Base-by-base conservation (phyloP, 1,140 invertebrate genomes). In the Alviniconcha marisindica region DNA sequence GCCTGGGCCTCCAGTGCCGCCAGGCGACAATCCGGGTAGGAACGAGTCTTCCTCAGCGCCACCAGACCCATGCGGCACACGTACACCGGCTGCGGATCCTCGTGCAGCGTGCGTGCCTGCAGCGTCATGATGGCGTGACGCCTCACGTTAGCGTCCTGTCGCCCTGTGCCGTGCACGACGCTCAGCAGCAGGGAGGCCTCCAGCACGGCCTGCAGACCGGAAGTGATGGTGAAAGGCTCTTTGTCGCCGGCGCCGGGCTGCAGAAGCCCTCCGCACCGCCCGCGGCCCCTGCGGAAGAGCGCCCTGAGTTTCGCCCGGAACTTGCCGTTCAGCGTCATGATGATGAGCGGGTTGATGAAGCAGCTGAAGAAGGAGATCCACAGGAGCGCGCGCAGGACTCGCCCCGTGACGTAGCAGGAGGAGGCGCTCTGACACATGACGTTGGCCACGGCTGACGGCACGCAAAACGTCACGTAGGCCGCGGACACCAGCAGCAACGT, bases 351-450 rank as follows among this genome's bases (percentile, higher is more conserved):
- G 56, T 87, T 87, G 79, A 87, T 40, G 73, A 82, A 51, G 54
- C 84, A 77, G 77, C 83, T 82, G 7, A 84, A 73, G 74, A 86
- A 86, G 18, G 87, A 87, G 48, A 87, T n/a, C 87, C 84, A 87
- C n/a, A 83, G 15, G 12, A 80, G 56, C 1, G 77, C 38, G 1
- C 83, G 74, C 51, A 87, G 77, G 7, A 81, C 42, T 1, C 28
- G 7, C 24, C 31, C 10, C 2, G 82, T 71, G 28, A 83, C 33
- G n/a, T 14, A 12, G 24, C 38, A 44, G 15, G 14, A 33, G 18
- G 4, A 38, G 2, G 42, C 2, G 10, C 44, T 28, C 56, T 82
- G 79, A 42, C 79, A 60, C 33, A 81, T 31, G 36, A 84, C 77
- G 48, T 63, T 69, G 0, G 83, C 40, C 33, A 87, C 42, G n/a